Evolutionary conservation across 2,888 invertebrate genomes (phyloP).

Genomic region (Drosophila pegasa): DNA sequence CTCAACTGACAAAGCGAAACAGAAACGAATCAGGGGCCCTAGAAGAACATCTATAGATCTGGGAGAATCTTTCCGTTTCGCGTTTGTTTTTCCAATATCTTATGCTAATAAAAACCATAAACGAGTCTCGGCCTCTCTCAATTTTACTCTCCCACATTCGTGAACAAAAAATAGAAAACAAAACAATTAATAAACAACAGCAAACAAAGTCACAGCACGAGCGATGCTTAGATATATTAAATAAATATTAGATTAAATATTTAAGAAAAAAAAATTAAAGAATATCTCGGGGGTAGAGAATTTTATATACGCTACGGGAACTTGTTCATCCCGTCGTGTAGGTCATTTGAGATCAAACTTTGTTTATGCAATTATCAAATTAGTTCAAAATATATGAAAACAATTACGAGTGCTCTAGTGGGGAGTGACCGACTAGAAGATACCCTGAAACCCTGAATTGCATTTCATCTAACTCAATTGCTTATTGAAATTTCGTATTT

Average conservation of each 20-base stretch:
- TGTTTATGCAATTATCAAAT: neutral
- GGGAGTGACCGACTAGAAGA: neutral
- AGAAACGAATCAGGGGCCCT: constrained; percentile 31
- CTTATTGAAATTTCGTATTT: too few species aligned
- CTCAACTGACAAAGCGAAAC: constrained; percentile 30
- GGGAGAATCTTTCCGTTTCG: constrained; percentile 23
- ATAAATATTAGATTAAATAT: constrained; percentile 23
- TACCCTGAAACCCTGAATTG: too few species aligned
- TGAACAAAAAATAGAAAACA: constrained; percentile 31
- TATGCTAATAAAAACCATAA: constrained; percentile 66
- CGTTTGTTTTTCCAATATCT: constrained; percentile 47
- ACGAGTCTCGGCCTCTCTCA: constrained; percentile 18
- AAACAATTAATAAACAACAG: constrained; percentile 24
- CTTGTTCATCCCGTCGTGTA: too few species aligned
- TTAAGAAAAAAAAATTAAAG: neutral
- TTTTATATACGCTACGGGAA: neutral
- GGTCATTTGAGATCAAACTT: neutral
- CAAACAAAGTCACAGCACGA: constrained; percentile 14
- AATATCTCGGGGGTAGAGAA: neutral
- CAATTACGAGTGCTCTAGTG: neutral
- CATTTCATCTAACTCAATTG: too few species aligned
- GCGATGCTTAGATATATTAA: constrained; percentile 22
- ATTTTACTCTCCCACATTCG: constrained; percentile 12
- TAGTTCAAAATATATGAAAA: too few species aligned
- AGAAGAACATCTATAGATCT: constrained; percentile 15